Conservation (phyloP, 2,888 invertebrate species). For the Limenitis camilla region DNA sequence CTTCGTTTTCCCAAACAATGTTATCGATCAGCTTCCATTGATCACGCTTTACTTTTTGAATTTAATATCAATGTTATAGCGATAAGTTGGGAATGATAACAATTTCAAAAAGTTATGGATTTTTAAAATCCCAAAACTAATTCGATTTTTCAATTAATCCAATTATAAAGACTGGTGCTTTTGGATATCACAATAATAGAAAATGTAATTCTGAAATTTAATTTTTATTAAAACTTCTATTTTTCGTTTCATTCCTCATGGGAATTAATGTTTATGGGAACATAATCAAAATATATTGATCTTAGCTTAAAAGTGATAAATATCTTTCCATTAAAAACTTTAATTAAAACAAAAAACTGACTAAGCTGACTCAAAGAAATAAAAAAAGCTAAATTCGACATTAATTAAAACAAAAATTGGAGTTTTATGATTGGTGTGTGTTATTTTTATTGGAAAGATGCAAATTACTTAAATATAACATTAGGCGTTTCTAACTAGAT, state of each 20-base stretch:
- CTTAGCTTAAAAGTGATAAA: constrained; percentile 61
- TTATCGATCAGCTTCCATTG: constrained; percentile 24
- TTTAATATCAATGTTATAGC: constrained; percentile 17
- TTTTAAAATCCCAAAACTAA: constrained; percentile 16
- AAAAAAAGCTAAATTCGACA: constrained; percentile 5
- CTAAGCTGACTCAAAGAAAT: not conserved
- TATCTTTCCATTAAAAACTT: constrained; percentile 59
- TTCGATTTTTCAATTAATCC: constrained; percentile 15
- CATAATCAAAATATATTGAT: constrained; percentile 53
- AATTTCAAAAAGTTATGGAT: constrained; percentile 14
- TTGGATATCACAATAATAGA: constrained; percentile 61
- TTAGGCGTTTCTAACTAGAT: constrained; percentile 71
- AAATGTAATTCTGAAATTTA: constrained; percentile 38
- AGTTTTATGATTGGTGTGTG: not conserved
- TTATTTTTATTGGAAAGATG: constrained; percentile 51
- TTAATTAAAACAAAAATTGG: not conserved
- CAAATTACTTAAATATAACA: constrained; percentile 63
- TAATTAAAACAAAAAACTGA: constrained; percentile 2
- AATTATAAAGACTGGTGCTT: constrained; percentile 62
- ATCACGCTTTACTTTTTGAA: constrained; percentile 10
- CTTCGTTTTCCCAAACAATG: not conserved
- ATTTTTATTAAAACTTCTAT: constrained; percentile 39
- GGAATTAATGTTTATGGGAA: constrained; percentile 61
- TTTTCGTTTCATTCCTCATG: constrained; percentile 74
- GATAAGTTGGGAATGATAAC: constrained; percentile 19